Conservation (phyloP, 2,888 invertebrate species). For the Morinoia aosen region DNA sequence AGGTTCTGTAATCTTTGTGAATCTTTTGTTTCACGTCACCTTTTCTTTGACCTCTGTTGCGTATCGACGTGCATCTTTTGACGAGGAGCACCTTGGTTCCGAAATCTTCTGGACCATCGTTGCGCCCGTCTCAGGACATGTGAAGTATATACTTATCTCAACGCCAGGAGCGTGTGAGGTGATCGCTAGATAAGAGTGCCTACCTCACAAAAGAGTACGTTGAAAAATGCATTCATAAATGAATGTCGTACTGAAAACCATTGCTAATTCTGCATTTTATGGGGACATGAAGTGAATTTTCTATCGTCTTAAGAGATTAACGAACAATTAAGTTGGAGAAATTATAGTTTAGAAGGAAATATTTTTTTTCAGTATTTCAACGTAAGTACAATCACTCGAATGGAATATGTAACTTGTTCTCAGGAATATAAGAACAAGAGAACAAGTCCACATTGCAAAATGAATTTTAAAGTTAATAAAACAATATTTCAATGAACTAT, state of each 20-base stretch:
- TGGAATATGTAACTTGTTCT: too few relatives aligned
- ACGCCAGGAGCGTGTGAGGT: not conserved
- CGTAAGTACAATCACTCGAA: too few relatives aligned
- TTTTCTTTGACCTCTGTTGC: slow-evolving; percentile 20
- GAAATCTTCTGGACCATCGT: not conserved
- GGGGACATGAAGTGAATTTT: too few relatives aligned
- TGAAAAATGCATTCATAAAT: too few relatives aligned
- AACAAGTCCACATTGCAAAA: too few relatives aligned
- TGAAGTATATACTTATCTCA: not conserved
- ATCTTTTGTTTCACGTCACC: slow-evolving; percentile 22
- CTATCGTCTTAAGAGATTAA: not conserved
- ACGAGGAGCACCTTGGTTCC: not conserved
- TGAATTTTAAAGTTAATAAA: too few relatives aligned
- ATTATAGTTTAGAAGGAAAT: too few relatives aligned
- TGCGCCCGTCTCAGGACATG: not conserved
- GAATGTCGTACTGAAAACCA: too few relatives aligned
- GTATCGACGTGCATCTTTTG: not conserved
- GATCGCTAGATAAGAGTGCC: not conserved
- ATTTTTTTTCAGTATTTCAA: too few relatives aligned
- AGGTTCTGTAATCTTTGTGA: slow-evolving; percentile 24
- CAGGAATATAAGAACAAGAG: too few relatives aligned
- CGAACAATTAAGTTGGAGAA: not conserved
- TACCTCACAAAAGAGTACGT: not conserved
- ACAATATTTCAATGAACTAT: too few relatives aligned
- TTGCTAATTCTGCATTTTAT: too few relatives aligned